Base-by-base conservation (phyloP, 2,888 invertebrate genomes). In the Oxyscelio sp. region DNA sequence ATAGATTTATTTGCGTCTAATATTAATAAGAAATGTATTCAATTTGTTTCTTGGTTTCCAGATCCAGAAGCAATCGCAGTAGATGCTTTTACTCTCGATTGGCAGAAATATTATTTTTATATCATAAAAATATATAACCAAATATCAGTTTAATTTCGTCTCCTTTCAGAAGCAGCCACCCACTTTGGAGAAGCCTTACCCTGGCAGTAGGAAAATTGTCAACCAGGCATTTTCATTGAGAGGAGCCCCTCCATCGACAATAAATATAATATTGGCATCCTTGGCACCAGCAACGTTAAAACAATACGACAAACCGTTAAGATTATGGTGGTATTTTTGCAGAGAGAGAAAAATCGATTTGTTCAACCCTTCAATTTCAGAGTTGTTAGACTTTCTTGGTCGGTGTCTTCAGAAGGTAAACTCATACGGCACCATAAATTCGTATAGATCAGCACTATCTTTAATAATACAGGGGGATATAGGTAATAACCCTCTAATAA, bases 271-370 rank as follows among this genome's bases (percentile, higher is more conserved):
- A 6, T 2, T 74, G 2, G 63, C 74, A 3, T 75, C 75, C 1
- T 13, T 77, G 1, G 21, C 65, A 4, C 11, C 27, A 3, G 77
- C 82, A 6, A 87, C 89, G 5, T 13, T 87, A 0, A 86, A 80
- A 27, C 89, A 89, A 61, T 90, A 90, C 24, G 66, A 81, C 19
- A 77, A 70, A 15, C 84, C 73, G 5, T 22, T 75, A n/a, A 77
- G 40, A 19, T 52, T 75, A 19, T 82, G 82, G 70, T 75, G 75
- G 82, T 21, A n/a, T 15, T 75, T 75, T 45, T 82, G 82, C 45
- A 3, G 19, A 19, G 48, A 48, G 15, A 48, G 24, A 6, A 27
- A 27, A 27, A 27, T 34, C 50, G 38, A 66, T 13, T 9, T 34
- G 34, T 34, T 56, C 6, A 34, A 34, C 34, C 9, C 11, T 34